Evolutionary conservation across 23 tunicate genomes (phyloP).

Genomic region (Ciona savignyi): DNA sequence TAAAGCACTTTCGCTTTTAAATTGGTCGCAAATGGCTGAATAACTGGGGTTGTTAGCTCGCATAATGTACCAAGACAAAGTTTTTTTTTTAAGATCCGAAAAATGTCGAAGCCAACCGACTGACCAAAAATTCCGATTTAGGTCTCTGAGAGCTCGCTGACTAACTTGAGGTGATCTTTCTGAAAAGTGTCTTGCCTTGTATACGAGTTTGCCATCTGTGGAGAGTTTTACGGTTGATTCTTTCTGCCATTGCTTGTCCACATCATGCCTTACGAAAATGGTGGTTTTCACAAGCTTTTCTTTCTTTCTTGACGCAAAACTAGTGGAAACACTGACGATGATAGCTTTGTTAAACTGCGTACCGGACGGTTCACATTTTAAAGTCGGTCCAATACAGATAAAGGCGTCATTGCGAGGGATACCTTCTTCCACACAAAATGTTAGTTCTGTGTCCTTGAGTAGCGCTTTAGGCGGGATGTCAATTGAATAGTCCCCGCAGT

Average conservation of each 20-base stretch:
- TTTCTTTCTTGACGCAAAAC: background rate
- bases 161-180: background rate
- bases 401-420: background rate
- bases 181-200: background rate
- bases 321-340: background rate
- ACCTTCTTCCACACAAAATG: background rate
- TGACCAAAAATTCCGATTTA: background rate
- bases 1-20: background rate
- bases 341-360: background rate
- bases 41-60: background rate
- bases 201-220: background rate
- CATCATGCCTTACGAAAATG: background rate
- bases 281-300: background rate
- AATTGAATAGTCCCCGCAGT: background rate
- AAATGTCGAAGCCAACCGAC: background rate
- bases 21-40: background rate
- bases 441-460: background rate
- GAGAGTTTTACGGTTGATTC: background rate
- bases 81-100: background rate
- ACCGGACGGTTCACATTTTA: background rate
- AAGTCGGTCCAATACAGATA: background rate
- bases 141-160: background rate
- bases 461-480: background rate
- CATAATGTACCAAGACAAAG: background rate
- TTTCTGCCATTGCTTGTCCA: background rate